Base-by-base conservation (phyloP, 64 coral and sea anemone genomes). In the Stichodactyla mertensii region DNA sequence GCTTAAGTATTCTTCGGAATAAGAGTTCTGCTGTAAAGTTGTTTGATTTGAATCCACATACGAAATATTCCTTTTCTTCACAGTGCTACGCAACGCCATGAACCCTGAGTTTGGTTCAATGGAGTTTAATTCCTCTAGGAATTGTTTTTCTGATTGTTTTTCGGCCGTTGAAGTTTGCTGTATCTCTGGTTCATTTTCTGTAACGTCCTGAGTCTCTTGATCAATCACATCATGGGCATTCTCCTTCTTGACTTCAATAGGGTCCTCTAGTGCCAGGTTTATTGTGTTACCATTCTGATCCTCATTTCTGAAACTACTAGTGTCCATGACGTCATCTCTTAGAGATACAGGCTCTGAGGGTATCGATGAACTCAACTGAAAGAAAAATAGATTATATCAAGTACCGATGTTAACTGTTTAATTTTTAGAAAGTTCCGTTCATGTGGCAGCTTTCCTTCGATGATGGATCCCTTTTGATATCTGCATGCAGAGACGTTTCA, bases 311-410 rank as follows among this genome's bases (percentile, higher is more conserved):
- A 2, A 20, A 20, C n/a, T 20, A 69, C 24, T 26, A 9, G 69
- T 4, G 10, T 4, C 7, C 12, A 26, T 23, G 23, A 12, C 10
- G 7, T 74, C 69, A 26, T 74, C 24, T 23, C 27, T 74, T 10
- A 74, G 69, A 74, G 27, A 10, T 27, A 74, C 69, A 31, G 69
- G 69, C 69, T 74, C 69, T 74, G 69, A 74, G 10, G 69, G 69
- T 74, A 74, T 74, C 22, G 22, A 27, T 23, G 64, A 69, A 69
- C n/a, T 69, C 64, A 23, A 74, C 69, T 74, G 4, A 31, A 74
- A 74, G 24, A 74, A 74, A 66, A 66, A 66, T n/a, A 22, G 22
- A n/a, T 7, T 0, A 66, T 7, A 66, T 6, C 62, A n/a, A n/a
- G 4, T 66, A 66, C 20, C 62, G 18, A 45, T 45, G 36, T 45